phyloP scores from a whole-genome alignment of 1,140 invertebrate genomes.

The Achroia grisella region DNA sequence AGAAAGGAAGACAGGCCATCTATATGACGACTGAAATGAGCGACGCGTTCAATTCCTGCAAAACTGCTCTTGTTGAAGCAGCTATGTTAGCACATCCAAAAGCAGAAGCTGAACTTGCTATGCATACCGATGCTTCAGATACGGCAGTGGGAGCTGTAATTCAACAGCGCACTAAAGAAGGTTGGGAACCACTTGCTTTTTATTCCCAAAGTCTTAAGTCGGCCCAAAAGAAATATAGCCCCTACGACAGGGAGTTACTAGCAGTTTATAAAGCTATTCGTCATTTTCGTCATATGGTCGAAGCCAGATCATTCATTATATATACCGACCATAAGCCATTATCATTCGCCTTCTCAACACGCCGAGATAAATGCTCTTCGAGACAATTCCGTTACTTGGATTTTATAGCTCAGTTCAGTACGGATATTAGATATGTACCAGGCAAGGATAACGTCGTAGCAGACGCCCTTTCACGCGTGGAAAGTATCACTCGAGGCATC shows the following conservation, averaged over 20 bases:
- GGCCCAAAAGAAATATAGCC: slow-evolving; percentile 42
- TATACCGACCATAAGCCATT: slow-evolving; percentile 3
- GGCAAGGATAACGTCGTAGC: slow-evolving; percentile 34
- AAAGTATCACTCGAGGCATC: slow-evolving; percentile 3
- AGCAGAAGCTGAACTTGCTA: slow-evolving; percentile 8
- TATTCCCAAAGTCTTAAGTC: slow-evolving; percentile 26
- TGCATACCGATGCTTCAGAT: slow-evolving; percentile 46
- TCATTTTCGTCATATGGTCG: slow-evolving; percentile 15
- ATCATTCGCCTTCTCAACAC: not conserved
- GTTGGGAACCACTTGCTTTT: not conserved
- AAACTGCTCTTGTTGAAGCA: slow-evolving; percentile 33
- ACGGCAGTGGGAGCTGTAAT: slow-evolving; percentile 36
- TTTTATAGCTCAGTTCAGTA: slow-evolving; percentile 44
- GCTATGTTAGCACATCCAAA: slow-evolving; percentile 28
- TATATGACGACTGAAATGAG: slow-evolving; percentile 3
- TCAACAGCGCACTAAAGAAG: not conserved
- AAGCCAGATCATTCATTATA: not conserved
- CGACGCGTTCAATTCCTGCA: slow-evolving; percentile 42
- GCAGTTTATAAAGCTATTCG: slow-evolving; percentile 40
- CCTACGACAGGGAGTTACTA: slow-evolving; percentile 63
- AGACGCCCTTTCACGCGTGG: slow-evolving; percentile 26
- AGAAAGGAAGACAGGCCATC: slow-evolving; percentile 6
- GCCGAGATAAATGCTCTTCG: slow-evolving; percentile 10
- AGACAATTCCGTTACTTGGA: slow-evolving; percentile 33
- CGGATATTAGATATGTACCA: slow-evolving; percentile 36